Conservation (phyloP, 2,113 vertebrate genomes). For the Grus americana region DNA sequence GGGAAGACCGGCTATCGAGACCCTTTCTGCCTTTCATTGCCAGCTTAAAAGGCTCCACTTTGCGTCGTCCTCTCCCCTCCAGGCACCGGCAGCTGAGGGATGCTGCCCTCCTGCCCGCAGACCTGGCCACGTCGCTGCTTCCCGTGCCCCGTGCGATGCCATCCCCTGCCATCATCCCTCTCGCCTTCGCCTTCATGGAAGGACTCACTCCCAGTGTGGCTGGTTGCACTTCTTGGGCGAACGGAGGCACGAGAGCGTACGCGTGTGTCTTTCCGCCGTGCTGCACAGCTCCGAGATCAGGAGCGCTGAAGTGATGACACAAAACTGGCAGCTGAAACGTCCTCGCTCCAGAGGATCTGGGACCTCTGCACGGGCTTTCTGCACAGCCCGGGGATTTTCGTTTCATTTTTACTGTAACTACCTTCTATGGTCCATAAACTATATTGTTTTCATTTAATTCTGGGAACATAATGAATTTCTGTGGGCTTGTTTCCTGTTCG, state of each 20-base stretch:
- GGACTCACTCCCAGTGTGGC: rapidly evolving
- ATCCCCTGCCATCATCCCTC: not conserved
- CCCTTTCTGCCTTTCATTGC: not conserved
- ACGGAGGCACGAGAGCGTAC: rapidly evolving
- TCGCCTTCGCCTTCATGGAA: rapidly evolving
- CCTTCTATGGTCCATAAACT: slow-evolving; percentile 58
- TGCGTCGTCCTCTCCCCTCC: not conserved
- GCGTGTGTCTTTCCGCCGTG: not conserved
- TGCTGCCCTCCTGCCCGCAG: not conserved
- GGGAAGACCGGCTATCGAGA: not conserved
- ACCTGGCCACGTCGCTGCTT: rapidly evolving
- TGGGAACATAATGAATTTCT: slow-evolving; percentile 67
- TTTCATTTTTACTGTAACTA: slow-evolving; percentile 57
- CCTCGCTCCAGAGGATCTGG: not conserved
- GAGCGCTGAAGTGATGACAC: slow-evolving; percentile 22
- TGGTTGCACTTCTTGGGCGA: not conserved
- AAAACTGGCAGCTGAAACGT: slow-evolving; percentile 2
- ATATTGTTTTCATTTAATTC: slow-evolving; percentile 71
- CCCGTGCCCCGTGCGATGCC: rapidly evolving
- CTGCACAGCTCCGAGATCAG: not conserved
- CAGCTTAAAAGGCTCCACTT: not conserved
- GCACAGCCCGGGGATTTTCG: not conserved
- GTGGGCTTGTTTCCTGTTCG: slow-evolving; percentile 63
- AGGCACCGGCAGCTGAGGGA: not conserved
- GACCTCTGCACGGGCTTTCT: not conserved